A percentile compares a stretch with the other conserved stretches of the same genome.
Evolutionary conservation across 2,797 vertebrate genomes (phyloP).

Genomic region (Notolabrus celidotus): DNA sequence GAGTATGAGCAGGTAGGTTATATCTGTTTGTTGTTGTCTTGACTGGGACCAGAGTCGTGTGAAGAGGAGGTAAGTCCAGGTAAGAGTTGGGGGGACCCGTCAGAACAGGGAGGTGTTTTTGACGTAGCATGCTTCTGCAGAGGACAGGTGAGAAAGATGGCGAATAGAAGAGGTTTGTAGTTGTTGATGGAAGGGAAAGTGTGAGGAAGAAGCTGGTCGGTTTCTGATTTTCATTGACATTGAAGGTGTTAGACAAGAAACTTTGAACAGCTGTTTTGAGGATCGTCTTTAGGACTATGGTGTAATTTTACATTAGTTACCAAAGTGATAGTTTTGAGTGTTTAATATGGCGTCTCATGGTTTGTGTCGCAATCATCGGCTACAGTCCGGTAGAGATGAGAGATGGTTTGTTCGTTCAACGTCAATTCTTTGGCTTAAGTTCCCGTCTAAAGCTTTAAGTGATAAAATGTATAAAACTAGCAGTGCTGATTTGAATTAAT

Average conservation of each 20-base stretch:
- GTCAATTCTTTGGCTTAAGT: background rate
- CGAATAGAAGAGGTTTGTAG: no score
- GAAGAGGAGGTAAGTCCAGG: slow-evolving; percentile 78
- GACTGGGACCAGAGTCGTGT: slow-evolving; percentile 56
- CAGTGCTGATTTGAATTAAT: background rate
- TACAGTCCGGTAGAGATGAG: no score
- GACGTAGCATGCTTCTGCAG: background rate
- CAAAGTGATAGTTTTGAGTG: no score
- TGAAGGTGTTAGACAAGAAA: no score
- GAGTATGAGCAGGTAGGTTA: slow-evolving; percentile 84
- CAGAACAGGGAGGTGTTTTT: slow-evolving; percentile 24
- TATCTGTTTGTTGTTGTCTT: slow-evolving; percentile 82
- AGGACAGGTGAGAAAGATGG: no score
- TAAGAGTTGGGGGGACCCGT: slow-evolving; percentile 71
- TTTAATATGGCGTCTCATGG: no score
- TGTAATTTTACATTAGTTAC: no score
- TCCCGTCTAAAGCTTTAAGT: background rate
- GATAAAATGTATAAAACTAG: background rate
- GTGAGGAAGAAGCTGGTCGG: no score
- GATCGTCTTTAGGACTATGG: no score
- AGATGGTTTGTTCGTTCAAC: background rate
- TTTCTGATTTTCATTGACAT: no score
- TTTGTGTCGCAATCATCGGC: no score
- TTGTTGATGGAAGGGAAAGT: background rate
- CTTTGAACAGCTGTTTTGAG: no score